Evolutionary conservation across 1,140 invertebrate species (phyloP).

Genomic region (Sycophaga agraensis): DNA sequence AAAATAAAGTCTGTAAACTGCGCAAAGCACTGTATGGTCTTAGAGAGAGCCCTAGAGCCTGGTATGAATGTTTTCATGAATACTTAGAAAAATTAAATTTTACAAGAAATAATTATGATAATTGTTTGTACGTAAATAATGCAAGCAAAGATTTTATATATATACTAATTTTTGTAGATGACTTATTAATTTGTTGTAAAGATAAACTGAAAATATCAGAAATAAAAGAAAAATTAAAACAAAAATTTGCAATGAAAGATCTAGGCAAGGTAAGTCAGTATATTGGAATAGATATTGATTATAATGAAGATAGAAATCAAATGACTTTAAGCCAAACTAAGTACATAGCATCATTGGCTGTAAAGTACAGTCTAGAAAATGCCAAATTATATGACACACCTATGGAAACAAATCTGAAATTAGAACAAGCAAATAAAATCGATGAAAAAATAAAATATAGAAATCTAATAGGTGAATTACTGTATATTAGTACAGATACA

Average conservation of each 20-base stretch:
- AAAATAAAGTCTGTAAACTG: neutral
- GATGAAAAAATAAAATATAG: constrained; percentile 35
- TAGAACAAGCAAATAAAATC: constrained; percentile 6
- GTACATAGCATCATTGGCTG: constrained; percentile 49
- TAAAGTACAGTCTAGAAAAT: constrained; percentile 45
- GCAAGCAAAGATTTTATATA: neutral
- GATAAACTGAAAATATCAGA: constrained; percentile 34
- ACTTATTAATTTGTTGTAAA: too few relatives aligned
- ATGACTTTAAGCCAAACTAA: constrained; percentile 44
- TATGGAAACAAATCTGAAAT: constrained; percentile 53
- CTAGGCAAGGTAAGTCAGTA: too few relatives aligned
- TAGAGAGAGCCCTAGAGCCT: constrained; percentile 2
- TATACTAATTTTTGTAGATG: too few relatives aligned
- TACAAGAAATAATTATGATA: neutral
- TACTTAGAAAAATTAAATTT: neutral
- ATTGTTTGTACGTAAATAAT: constrained; percentile 1
- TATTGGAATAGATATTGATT: constrained; percentile 42
- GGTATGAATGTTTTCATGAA: constrained; percentile 2
- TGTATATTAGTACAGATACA: constrained; percentile 51
- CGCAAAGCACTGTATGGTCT: neutral
- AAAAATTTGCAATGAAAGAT: constrained; percentile 32
- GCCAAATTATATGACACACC: constrained; percentile 38
- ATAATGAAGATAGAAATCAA: constrained; percentile 36
- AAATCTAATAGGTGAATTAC: constrained; percentile 45
- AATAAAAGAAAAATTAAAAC: constrained; percentile 37